Evolutionary conservation across 2,797 vertebrate species (phyloP), one percentile per base, ranked within the genome.

Genomic region (Hydrophis major): DNA sequence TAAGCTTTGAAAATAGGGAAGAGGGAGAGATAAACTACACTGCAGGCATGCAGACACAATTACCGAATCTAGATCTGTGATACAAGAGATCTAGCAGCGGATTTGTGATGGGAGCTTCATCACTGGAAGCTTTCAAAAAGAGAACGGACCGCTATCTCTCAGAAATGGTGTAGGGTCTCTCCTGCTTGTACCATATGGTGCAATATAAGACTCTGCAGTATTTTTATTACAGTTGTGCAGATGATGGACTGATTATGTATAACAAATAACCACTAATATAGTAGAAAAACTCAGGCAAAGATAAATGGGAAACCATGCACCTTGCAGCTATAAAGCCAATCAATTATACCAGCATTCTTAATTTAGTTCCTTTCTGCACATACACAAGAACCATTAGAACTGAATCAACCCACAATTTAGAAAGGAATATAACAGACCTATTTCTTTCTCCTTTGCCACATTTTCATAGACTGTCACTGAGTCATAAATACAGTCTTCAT

Each of bases 401-500:
- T 94, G n/a, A 93, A 94, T 89, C 47, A 87, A 14, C 57, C 22
- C 47, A 83, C 0, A 57, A 11, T 55, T 0, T 28, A 6, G 47
- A 91, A 93, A 92, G 18, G 59, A 8, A 89, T 47, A 59, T 50
- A 90, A 95, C 97, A 66, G 94, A 99, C 98, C 98, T 32, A 98
- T 98, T 96, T 98, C 96, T 12, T 98, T 95, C 27, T 95, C 96
- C 93, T 95, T 97, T 53, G 96, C 96, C 32, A 98, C 93, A 42
- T 98, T 98, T 91, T 97, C 96, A 91, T 98, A 97, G 20, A 98
- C 96, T 4, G 93, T 93, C 93, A 99, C 96, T 0, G 97, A 98
- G 93, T 98, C 98, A 0, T 97, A 98, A 90, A 95, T 94, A 89
- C 98, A 99, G 59, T 96, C 94, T 93, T 98, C 97, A 0, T 97